Percentiles rank a stretch among this genome's conserved stretches.
phyloP scores from a whole-genome alignment of 1,140 invertebrate species.

The Araneus ventricosus region DNA sequence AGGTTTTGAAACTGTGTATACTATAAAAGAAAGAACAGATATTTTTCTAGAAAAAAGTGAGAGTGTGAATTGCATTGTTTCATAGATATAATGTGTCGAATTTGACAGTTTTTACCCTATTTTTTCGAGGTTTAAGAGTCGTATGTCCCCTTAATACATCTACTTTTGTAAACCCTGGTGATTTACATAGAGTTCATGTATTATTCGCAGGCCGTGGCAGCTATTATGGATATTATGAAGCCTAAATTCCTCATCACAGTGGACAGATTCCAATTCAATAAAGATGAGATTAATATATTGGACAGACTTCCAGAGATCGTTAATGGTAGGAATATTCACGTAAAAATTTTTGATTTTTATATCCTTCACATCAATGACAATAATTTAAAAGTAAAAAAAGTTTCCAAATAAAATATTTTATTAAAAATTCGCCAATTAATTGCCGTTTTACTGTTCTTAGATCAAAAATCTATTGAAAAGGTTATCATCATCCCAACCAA shows the following conservation, averaged over 20 bases:
- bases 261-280: conserved; percentile 65
- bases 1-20: too few species aligned
- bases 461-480: conserved; percentile 54
- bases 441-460: background rate
- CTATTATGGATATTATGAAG: conserved; percentile 70
- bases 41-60: too few species aligned
- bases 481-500: conserved; percentile 65
- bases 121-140: too few species aligned
- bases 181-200: background rate
- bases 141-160: too few species aligned
- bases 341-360: too few species aligned
- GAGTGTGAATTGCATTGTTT: too few species aligned
- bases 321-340: background rate
- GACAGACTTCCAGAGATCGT: conserved; percentile 69
- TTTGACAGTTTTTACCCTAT: too few species aligned
- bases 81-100: too few species aligned
- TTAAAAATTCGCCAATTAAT: background rate
- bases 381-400: too few species aligned
- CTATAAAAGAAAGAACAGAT: too few species aligned
- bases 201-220: conserved; percentile 38
- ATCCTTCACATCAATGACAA: too few species aligned
- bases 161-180: background rate
- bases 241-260: conserved; percentile 69
- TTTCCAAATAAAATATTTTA: background rate
- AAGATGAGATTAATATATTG: conserved; percentile 35